Evolutionary conservation across 2,888 invertebrate species (phyloP).

Genomic region (Hypena proboscidalis): DNA sequence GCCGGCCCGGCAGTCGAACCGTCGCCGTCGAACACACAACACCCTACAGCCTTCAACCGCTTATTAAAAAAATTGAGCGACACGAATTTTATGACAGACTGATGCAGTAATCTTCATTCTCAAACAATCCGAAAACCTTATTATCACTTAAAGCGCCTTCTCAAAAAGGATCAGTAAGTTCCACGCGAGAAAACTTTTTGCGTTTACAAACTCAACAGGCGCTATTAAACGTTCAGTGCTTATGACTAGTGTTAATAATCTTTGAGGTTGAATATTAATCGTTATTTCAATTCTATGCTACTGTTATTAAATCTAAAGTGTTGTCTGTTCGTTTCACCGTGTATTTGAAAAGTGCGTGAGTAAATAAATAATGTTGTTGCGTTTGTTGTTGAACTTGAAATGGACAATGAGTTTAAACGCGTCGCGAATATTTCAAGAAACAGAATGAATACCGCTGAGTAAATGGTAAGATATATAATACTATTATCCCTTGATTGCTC

Average conservation of each 20-base stretch:
- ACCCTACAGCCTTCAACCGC: constrained; percentile 32
- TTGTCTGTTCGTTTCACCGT: constrained; percentile 54
- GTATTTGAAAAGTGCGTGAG: constrained; percentile 32
- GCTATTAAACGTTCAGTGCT: constrained; percentile 44
- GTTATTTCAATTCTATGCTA: constrained; percentile 61
- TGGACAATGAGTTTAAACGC: constrained; percentile 25
- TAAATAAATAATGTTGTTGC: constrained; percentile 45
- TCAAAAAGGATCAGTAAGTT: constrained; percentile 43
- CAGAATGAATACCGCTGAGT: constrained; percentile 37
- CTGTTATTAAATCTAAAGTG: constrained; percentile 57
- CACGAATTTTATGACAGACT: constrained; percentile 61
- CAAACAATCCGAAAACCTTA: constrained; percentile 28
- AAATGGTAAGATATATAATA: constrained; percentile 47
- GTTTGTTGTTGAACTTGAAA: constrained; percentile 44
- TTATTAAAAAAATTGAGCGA: constrained; percentile 40
- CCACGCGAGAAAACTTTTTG: constrained; percentile 46
- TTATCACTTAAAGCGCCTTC: constrained; percentile 46
- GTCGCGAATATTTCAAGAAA: constrained; percentile 26
- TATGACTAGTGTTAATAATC: constrained; percentile 50
- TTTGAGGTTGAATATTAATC: constrained; percentile 58
- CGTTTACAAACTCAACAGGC: constrained; percentile 74
- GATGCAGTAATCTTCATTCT: constrained; percentile 46
- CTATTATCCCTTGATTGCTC: constrained; percentile 7
- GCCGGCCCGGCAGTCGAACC: constrained; percentile 75
- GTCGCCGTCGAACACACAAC: constrained; percentile 56